Evolutionary conservation across 2,888 invertebrate genomes (phyloP).

Genomic region (Sarcophaga rosellei): DNA sequence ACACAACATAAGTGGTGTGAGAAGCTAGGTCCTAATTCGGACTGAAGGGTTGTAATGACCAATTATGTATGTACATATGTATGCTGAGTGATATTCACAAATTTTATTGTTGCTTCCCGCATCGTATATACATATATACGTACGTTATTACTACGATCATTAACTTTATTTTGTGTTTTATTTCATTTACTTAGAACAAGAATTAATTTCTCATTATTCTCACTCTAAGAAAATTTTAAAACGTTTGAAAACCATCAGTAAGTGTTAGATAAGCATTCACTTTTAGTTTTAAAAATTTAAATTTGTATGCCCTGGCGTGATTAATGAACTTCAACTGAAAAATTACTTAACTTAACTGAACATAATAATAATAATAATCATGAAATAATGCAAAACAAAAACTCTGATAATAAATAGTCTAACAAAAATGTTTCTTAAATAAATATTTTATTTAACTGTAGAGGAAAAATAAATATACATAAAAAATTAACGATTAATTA

Average conservation of each 20-base stretch:
- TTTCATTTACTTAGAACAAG: too few species aligned
- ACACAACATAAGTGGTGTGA: too few species aligned
- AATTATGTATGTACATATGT: too few species aligned
- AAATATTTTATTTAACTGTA: not conserved
- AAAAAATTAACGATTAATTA: constrained; percentile 52
- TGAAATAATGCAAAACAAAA: not conserved
- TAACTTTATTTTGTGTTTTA: too few species aligned
- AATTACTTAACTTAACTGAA: not conserved
- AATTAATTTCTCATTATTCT: too few species aligned
- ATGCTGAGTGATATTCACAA: too few species aligned
- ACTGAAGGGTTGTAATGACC: too few species aligned
- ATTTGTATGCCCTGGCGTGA: not conserved
- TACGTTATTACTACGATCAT: too few species aligned
- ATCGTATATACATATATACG: too few species aligned
- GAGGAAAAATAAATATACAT: not conserved
- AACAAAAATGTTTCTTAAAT: constrained; percentile 8
- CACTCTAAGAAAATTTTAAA: not conserved
- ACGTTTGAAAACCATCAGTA: not conserved
- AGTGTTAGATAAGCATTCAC: not conserved
- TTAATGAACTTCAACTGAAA: not conserved
- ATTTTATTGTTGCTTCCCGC: too few species aligned
- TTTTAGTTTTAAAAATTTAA: not conserved
- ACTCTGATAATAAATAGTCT: constrained; percentile 40
- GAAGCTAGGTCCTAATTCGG: too few species aligned
- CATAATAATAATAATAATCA: not conserved